phyloP scores from a whole-genome alignment of 2,113 vertebrate genomes.

The Lagenorhynchus albirostris region DNA sequence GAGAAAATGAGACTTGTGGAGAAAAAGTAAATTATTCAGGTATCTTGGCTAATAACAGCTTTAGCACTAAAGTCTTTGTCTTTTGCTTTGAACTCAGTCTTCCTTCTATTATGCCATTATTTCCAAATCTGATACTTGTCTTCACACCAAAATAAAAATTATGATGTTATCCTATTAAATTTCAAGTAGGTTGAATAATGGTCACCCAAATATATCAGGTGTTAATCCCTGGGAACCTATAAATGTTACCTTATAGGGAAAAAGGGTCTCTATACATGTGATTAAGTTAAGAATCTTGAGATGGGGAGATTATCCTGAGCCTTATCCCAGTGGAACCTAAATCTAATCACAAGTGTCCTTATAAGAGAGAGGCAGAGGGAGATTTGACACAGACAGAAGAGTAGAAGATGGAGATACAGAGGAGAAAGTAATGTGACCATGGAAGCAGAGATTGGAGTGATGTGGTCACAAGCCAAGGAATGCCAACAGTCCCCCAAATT shows the following conservation, averaged over 20 bases:
- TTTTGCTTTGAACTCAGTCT: background rate
- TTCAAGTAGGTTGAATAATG: background rate
- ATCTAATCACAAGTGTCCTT: background rate
- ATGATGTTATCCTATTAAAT: background rate
- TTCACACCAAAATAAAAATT: slow-evolving; percentile 16
- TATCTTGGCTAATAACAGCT: background rate
- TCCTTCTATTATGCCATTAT: background rate
- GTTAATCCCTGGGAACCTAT: background rate
- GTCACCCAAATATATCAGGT: background rate
- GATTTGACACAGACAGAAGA: background rate
- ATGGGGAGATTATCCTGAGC: background rate
- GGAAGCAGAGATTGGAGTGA: background rate
- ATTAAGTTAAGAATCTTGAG: background rate
- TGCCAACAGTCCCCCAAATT: background rate
- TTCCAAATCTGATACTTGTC: background rate
- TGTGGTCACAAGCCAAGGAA: background rate
- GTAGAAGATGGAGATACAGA: background rate
- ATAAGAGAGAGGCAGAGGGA: background rate
- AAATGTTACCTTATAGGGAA: background rate
- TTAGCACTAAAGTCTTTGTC: background rate
- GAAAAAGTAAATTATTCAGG: background rate
- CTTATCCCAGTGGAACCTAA: background rate
- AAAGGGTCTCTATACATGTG: background rate
- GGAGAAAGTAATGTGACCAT: background rate
- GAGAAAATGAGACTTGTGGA: background rate